Conservation (phyloP, 2,113 vertebrate species). For the Acanthochromis polyacanthus region DNA sequence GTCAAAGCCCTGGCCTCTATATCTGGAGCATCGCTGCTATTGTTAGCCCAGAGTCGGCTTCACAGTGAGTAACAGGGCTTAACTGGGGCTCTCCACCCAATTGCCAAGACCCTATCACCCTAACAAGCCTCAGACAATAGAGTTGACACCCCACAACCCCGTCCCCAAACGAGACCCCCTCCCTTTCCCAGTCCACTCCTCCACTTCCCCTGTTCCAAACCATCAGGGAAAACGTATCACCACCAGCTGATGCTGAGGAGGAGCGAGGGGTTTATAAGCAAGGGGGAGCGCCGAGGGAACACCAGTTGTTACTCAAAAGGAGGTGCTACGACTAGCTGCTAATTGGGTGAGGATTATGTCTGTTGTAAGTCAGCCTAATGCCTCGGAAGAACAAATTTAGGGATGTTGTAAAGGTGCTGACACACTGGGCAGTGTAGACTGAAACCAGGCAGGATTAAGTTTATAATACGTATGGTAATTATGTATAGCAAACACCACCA, state of each 20-base stretch:
- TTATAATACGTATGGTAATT: not conserved
- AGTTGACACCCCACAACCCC: not conserved
- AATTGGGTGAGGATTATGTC: conserved; percentile 67
- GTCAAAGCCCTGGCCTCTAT: conserved; percentile 50
- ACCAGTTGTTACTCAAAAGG: conserved; percentile 49
- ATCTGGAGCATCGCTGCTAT: conserved; percentile 65
- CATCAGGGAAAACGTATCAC: conserved; percentile 18
- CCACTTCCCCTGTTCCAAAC: not conserved
- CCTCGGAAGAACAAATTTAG: conserved; percentile 22
- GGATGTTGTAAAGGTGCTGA: conserved; percentile 9
- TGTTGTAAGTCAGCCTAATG: conserved; percentile 43
- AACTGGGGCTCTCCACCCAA: conserved; percentile 50
- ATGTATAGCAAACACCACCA: not conserved
- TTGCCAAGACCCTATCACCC: conserved; percentile 31
- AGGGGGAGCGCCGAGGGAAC: conserved; percentile 9
- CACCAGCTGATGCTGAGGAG: conserved; percentile 49
- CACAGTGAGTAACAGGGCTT: conserved; percentile 46
- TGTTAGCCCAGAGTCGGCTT: conserved; percentile 64
- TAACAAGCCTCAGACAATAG: conserved; percentile 61
- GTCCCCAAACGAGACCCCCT: conserved; percentile 4
- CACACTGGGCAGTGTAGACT: not conserved
- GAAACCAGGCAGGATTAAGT: conserved; percentile 17
- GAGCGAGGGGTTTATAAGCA: conserved; percentile 19
- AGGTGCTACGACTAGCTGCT: conserved; percentile 63
- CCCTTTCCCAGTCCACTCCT: not conserved